phyloP scores from a whole-genome alignment of 2,113 vertebrate genomes.

The Illadopsis cleaveri region DNA sequence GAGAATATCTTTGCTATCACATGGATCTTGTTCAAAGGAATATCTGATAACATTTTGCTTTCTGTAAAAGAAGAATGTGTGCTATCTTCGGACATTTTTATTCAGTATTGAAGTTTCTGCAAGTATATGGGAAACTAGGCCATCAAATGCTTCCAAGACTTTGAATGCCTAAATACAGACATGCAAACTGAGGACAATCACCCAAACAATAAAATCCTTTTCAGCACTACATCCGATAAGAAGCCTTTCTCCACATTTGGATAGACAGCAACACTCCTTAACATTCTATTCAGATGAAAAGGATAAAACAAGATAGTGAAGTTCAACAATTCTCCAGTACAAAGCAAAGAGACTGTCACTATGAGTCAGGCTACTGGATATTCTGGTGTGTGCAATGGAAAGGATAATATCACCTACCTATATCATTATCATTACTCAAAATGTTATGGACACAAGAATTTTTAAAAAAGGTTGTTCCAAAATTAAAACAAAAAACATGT shows the following conservation, averaged over 20 bases:
- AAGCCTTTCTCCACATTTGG: neutral
- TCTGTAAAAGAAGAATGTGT: neutral
- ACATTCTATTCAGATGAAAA: neutral
- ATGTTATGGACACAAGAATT: neutral
- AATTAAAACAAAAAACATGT: neutral
- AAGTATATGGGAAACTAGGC: neutral
- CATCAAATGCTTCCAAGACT: neutral
- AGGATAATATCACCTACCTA: neutral
- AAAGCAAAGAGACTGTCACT: neutral
- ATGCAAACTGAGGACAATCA: neutral
- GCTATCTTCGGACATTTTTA: neutral
- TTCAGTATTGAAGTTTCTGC: neutral
- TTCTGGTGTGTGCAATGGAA: neutral
- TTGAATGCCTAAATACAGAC: neutral
- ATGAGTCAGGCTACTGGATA: neutral
- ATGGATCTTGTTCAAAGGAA: neutral
- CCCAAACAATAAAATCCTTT: neutral
- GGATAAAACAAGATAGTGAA: neutral
- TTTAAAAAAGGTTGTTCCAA: neutral
- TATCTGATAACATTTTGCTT: neutral
- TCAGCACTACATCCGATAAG: neutral
- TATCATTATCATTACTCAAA: neutral
- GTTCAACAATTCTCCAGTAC: neutral
- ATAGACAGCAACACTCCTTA: neutral
- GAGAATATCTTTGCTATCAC: neutral